A percentile compares a stretch with the other conserved stretches of the same genome.
phyloP scores from a whole-genome alignment of 2,113 vertebrate species.

The Aphelocoma coerulescens region DNA sequence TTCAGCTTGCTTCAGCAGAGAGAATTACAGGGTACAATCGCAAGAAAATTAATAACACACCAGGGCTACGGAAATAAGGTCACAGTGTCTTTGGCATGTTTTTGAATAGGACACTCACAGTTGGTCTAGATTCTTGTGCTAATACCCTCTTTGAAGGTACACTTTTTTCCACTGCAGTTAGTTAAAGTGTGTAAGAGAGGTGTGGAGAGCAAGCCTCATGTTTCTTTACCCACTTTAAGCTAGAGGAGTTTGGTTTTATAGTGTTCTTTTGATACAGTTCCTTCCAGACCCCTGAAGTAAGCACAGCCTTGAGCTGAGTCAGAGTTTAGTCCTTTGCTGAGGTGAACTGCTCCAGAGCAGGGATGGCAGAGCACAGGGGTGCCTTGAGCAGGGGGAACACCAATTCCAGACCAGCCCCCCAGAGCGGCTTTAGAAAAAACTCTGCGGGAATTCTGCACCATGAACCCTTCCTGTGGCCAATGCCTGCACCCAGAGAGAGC shows the following conservation, averaged over 20 bases:
- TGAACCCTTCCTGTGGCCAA: too few relatives aligned
- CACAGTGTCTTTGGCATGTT: slow-evolving; percentile 24
- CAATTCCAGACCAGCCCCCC: not conserved
- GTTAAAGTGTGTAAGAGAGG: not conserved
- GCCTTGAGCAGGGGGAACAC: not conserved
- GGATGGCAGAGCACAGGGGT: not conserved
- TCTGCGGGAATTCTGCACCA: not conserved
- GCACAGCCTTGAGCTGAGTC: not conserved
- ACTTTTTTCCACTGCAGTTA: not conserved
- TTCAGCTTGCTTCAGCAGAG: slow-evolving; percentile 46
- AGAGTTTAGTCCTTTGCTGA: not conserved
- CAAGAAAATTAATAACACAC: slow-evolving; percentile 52
- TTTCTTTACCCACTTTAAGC: not conserved
- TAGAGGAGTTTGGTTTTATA: not conserved
- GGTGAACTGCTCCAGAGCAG: not conserved
- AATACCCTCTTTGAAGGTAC: not conserved
- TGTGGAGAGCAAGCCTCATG: not conserved
- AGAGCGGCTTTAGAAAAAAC: not conserved
- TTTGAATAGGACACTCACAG: not conserved
- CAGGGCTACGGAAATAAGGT: slow-evolving; percentile 31
- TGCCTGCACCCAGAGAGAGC: not conserved
- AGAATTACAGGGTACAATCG: slow-evolving; percentile 49
- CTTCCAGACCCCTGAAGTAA: not conserved
- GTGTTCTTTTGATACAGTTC: not conserved
- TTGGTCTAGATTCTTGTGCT: not conserved